Conservation (phyloP, 2,797 vertebrate species). For the Gadopsis bispinosus region DNA sequence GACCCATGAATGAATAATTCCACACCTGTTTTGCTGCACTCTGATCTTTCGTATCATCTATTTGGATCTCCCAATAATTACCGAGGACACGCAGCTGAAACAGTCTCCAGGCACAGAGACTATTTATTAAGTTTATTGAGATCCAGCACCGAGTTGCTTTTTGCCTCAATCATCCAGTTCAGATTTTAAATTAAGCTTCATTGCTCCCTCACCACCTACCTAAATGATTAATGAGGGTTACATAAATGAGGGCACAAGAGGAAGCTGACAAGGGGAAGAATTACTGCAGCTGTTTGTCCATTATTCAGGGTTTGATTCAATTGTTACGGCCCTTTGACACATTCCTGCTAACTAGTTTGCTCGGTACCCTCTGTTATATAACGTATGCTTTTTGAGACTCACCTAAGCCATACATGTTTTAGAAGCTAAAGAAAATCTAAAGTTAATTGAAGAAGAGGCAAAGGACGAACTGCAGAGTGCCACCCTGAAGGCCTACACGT, state of each 20-base stretch:
- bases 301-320: background rate
- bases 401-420: no score
- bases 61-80: background rate
- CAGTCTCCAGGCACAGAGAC: background rate
- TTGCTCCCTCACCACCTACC: background rate
- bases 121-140: background rate
- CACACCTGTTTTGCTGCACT: background rate
- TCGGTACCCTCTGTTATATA: background rate
- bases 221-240: slow-evolving; percentile 20
- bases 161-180: background rate
- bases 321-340: background rate
- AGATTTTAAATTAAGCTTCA: slow-evolving; percentile 9
- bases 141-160: background rate
- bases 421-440: background rate
- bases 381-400: background rate
- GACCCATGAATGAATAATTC: background rate
- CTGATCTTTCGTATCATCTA: background rate
- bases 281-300: background rate
- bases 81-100: background rate
- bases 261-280: background rate
- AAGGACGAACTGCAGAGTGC: background rate
- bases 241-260: background rate
- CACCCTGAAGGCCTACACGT: background rate
- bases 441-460: background rate
- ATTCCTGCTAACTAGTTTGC: background rate